Evolutionary conservation across 2,797 vertebrate genomes (phyloP), one percentile per base, ranked within the genome.

Genomic region (Yasuhikotakia modesta): DNA sequence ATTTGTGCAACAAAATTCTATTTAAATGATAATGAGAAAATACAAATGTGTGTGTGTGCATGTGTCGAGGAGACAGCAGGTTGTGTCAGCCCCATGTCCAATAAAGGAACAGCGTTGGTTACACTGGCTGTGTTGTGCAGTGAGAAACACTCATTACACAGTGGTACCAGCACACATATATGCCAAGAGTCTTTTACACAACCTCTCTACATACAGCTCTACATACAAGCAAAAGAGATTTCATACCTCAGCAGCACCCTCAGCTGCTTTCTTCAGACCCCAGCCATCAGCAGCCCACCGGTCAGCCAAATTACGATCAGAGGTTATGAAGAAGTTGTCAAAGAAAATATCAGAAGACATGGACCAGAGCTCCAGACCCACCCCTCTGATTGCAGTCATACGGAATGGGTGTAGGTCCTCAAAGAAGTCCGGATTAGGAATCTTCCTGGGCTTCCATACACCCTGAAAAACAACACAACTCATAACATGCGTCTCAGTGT

Each of bases 281-380:
- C 96, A 99, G 69, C 98, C 94, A 68, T 97, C 97, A 7, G 0
- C 85, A 58, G 95, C 94, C 97, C 97, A 99, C 45, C 94, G 95
- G 0, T 99, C 96, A 1, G 95, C 95, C 0, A 95, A 93, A 69
- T 85, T 92, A 71, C 95, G 92, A 76, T 99, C 96, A 2, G 93
- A 91, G 46, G 93, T 95, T 87, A 99, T 93, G 69, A 99, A 96
- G 81, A 99, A 99, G 88, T 99, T 98, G 89, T 99, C 97, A 69
- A 99, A 99, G 90, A 99, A 98, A 82, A 99, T 99, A 82, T 99
- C 97, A 0, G 95, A 95, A 19, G 96, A 96, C 98, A 99, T 99
- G 84, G 97, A 99, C 98, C 98, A 99, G 24, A 99, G 92, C 87
- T 99, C 98, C 70, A 99, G 94, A 0, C 98, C 98, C 79, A 99